These are phyloP conservation scores for Peribatodes rhomboidaria DNA, from an alignment of 2,888 invertebrate species.

Conservation along the genomic window DNA sequence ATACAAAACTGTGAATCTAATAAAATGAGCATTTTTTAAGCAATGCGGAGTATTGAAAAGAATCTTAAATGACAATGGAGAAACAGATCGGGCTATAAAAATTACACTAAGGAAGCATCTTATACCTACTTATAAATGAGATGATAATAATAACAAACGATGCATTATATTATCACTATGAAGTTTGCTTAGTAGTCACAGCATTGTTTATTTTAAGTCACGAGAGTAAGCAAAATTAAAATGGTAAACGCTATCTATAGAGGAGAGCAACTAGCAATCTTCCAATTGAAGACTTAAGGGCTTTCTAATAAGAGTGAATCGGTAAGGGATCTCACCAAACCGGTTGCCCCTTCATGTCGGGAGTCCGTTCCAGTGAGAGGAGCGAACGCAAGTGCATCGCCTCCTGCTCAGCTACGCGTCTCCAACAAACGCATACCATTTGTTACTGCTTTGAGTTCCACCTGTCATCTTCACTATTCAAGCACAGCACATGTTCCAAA, in stretches of 20 bases:
- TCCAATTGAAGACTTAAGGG: constrained; percentile 45
- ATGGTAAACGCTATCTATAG: constrained; percentile 32
- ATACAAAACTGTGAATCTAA: constrained; percentile 17
- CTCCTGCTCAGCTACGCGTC: constrained; percentile 68
- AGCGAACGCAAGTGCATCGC: constrained; percentile 76
- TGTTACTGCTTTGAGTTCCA: constrained; percentile 72
- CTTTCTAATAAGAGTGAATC: constrained; percentile 64
- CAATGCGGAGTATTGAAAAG: constrained; percentile 1
- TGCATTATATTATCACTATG: constrained; percentile 29
- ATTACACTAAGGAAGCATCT: too few relatives aligned
- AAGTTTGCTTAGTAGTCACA: constrained; percentile 24
- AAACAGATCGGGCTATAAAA: constrained; percentile 6
- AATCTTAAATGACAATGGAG: constrained; percentile 21
- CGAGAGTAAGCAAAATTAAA: constrained; percentile 45
- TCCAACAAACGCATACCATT: constrained; percentile 74
- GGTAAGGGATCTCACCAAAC: constrained; percentile 82
- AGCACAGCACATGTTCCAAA: constrained; percentile 76
- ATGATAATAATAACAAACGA: constrained; percentile 13
- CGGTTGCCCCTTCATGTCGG: constrained; percentile 85
- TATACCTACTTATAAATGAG: neutral
- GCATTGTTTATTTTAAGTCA: constrained; percentile 27
- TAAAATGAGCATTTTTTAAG: constrained; percentile 13
- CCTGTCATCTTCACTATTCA: constrained; percentile 75
- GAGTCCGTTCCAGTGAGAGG: constrained; percentile 67
- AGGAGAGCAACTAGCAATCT: constrained; percentile 24